Base-by-base conservation (phyloP, 1,140 invertebrate genomes). In the Platyscapa corneri region DNA sequence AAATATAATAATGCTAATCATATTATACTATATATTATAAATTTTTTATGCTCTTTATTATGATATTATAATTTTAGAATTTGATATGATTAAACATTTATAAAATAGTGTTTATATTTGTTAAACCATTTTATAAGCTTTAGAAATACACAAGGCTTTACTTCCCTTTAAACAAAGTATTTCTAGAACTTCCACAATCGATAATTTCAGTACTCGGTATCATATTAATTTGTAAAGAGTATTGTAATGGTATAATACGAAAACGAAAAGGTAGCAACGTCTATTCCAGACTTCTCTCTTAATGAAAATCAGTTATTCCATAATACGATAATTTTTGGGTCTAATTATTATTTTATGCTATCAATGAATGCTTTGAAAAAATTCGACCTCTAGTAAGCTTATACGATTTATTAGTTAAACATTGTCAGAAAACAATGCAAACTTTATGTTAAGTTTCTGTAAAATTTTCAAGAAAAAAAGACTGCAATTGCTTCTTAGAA, bases 261-360 rank as follows among this genome's bases (percentile, higher is more conserved):
- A 23, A 77, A 75, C 39, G 49, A 82, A 74, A 74, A n/a, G n/a
- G 37, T 3, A 74, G 5, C 1, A 42, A n/a, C 27, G 16, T 39
- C 67, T 3, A 70, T 34, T 32, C 16, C 3, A 32, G 27, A 67
- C 10, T 74, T 37, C 32, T 37, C 32, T 23, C 23, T 30, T 39
- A 64, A 32, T 30, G n/a, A 12, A 39, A 27, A 34, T 46, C 72
- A 30, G 81, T 37, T 27, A 23, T 30, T 65, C 46, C 74, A 39
- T 65, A 77, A 77, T 77, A n/a, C n/a, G n/a, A n/a, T n/a, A n/a
- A n/a, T 46, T 42, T 39, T 42, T 18, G 30, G 82, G 37, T 39
- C 74, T 78, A 84, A 84, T 84, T 84, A 70, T 65, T 53, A 18
- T 79, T 70, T 49, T 46, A 34, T 42, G 46, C 83, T 34, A 84